These are phyloP conservation scores for Boulengeromyrus knoepffleri DNA, from an alignment of 2,113 vertebrate genomes.

Conservation along the genomic window DNA sequence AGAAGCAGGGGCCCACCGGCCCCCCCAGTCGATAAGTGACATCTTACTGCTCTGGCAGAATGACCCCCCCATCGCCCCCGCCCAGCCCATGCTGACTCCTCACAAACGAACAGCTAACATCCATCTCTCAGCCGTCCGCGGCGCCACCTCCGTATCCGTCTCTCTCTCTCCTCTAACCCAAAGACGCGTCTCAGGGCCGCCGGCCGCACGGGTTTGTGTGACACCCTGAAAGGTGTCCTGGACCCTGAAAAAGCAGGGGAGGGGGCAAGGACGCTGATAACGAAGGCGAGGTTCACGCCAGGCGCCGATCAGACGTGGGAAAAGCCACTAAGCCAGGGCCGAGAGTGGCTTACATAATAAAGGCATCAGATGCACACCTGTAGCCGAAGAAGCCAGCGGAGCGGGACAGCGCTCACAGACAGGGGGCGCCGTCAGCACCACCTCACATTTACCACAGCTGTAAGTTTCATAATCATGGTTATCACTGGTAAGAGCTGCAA, in stretches of 20 bases:
- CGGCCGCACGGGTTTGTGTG: no score
- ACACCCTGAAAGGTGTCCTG: not conserved
- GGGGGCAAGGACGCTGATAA: not conserved
- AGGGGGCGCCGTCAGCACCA: conserved; percentile 58
- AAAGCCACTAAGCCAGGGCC: conserved; percentile 29
- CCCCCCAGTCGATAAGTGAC: conserved; percentile 77
- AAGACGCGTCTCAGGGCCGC: not conserved
- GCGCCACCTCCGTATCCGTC: conserved; percentile 59
- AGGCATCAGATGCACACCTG: conserved; percentile 74
- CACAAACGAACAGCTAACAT: conserved; percentile 38
- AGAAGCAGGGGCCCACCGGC: conserved; percentile 76
- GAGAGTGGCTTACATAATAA: conserved; percentile 77
- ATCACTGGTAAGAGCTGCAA: conserved; percentile 39
- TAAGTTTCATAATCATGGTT: conserved; percentile 54
- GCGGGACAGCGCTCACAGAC: conserved; percentile 59
- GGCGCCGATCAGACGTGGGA: not conserved
- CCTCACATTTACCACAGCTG: not conserved
- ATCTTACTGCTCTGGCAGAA: conserved; percentile 74
- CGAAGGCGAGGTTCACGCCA: not conserved
- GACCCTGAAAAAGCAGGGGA: conserved; percentile 25
- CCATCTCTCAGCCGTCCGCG: conserved; percentile 63
- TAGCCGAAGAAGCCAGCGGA: conserved; percentile 72
- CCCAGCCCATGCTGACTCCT: conserved; percentile 72
- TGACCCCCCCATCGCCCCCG: conserved; percentile 46
- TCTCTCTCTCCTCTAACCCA: conserved; percentile 49